Conservation (phyloP, 2,113 vertebrate species). For the Ia io region DNA sequence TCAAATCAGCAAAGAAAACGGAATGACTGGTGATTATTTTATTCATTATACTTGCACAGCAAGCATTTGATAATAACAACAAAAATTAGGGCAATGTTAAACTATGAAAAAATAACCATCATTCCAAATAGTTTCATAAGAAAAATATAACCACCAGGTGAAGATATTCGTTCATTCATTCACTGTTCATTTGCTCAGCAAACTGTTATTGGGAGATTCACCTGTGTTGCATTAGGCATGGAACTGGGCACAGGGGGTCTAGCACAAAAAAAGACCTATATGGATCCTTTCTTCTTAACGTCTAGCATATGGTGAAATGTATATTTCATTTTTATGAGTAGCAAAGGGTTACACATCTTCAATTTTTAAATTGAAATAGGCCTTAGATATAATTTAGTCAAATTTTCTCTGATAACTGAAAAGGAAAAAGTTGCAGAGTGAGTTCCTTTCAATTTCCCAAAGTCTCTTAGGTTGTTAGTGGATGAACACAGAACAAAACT, state of each 20-base stretch:
- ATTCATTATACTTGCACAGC: background rate
- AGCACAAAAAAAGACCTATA: background rate
- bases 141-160: background rate
- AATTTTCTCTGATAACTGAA: background rate
- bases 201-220: background rate
- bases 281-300: background rate
- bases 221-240: background rate
- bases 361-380: background rate
- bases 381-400: background rate
- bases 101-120: background rate
- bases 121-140: background rate
- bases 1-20: background rate
- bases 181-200: background rate
- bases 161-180: background rate
- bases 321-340: background rate
- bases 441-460: background rate
- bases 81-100: background rate
- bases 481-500: background rate
- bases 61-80: background rate
- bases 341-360: background rate
- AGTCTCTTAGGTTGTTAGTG: background rate
- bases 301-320: background rate
- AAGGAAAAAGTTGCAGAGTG: background rate
- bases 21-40: background rate
- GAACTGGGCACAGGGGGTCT: background rate